Base-by-base conservation (phyloP, 92 coral and sea anemone genomes). In the Palythoa caribaeorum region DNA sequence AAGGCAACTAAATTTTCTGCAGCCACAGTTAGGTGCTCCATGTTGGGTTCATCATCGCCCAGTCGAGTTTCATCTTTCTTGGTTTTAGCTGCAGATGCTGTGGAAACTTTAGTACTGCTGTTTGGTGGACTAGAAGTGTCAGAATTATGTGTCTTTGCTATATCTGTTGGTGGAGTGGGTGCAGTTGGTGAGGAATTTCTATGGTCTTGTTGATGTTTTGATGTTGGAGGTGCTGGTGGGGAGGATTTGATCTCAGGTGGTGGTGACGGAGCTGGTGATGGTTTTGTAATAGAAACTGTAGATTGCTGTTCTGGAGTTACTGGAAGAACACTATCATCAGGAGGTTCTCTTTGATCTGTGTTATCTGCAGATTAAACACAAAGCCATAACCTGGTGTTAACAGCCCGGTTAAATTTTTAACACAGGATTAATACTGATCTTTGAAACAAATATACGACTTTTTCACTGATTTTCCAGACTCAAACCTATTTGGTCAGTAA, bases 1-100 rank as follows among this genome's bases (percentile, higher is more conserved):
- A 95, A 94, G 28, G 95, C 96, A 10, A 95, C 98, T 37, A 96
- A 92, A 78, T 94, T 97, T 79, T 95, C 99, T 1, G 99, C 99
- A 20, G 98, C 99, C 76, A 94, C 80, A 11, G 93, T 96, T 70
- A 97, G 90, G 81, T 97, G 94, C 14, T 94, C 98, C 94, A 95
- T 95, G 57, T 93, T 93, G 28, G 93, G 94, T 86, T 95, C 98
- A 3, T 95, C 98, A 10, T 95, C 96, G 17, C 50, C 77, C 48
- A 72, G 84, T 50, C 81, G 83, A 13, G 74, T 65, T 8, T 63
- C 65, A 68, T 70, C 70, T 50, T 48, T 7, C 60, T 76, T 65
- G 57, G 54, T 5, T 11, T 66, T 39, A 5, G 73, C 55, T 85
- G 39, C 39, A 17, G 59, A 28, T 28, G 88, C 35, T 44, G 88